Evolutionary conservation across 2,113 vertebrate species (phyloP).

Genomic region (Oncorhynchus gorbuscha): DNA sequence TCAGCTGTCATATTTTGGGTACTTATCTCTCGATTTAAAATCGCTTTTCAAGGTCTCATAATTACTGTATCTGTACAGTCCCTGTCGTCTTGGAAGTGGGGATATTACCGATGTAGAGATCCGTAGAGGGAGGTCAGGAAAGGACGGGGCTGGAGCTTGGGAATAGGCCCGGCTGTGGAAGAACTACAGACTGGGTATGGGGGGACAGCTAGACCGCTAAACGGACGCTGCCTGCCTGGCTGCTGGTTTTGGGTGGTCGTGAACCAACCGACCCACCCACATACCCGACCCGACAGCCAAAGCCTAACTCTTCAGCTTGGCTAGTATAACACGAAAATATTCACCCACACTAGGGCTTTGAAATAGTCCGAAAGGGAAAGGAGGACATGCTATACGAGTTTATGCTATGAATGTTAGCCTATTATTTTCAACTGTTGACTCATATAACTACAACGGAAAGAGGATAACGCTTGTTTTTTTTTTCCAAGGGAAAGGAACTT

Average conservation of each 20-base stretch:
- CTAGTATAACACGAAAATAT: conserved; percentile 34
- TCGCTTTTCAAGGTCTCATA: conserved; percentile 36
- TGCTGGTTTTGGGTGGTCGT: conserved; percentile 45
- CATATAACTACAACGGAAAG: not conserved
- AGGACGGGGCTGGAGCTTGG: conserved; percentile 77
- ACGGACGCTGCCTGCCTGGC: conserved; percentile 29
- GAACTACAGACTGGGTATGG: conserved; percentile 9
- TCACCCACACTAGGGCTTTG: not conserved
- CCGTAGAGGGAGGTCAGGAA: conserved; percentile 78
- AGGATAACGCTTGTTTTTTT: not conserved
- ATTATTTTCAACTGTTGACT: not conserved
- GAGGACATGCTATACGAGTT: not conserved
- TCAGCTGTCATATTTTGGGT: conserved; percentile 42
- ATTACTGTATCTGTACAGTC: conserved; percentile 21
- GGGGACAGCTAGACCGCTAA: not conserved
- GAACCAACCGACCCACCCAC: conserved; percentile 25
- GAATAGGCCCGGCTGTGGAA: conserved; percentile 70
- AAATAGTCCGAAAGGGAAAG: not conserved
- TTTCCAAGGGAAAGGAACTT: not conserved
- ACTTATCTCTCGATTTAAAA: conserved; percentile 46
- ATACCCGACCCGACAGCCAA: not conserved
- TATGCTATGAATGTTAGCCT: not conserved
- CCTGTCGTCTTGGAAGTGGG: conserved; percentile 51
- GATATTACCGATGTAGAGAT: conserved; percentile 59
- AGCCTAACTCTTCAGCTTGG: conserved; percentile 21